These are phyloP conservation scores for Lepeophtheirus salmonis DNA, from an alignment of 1,140 invertebrate genomes.

Conservation along the genomic window DNA sequence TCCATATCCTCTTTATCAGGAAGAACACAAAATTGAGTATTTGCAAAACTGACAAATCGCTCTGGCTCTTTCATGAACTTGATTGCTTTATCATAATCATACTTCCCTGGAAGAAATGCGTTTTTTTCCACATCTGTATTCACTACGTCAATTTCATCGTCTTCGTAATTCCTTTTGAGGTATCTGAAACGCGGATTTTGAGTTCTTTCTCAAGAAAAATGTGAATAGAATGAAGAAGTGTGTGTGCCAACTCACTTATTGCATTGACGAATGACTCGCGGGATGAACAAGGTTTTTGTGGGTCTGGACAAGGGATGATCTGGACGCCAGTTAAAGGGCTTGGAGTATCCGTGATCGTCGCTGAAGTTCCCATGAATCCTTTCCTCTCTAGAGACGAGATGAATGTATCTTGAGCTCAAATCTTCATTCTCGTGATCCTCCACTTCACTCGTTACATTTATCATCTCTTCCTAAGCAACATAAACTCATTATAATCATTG, in stretches of 20 bases:
- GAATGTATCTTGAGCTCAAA: background rate
- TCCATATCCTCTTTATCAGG: slow-evolving; percentile 32
- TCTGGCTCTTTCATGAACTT: slow-evolving; percentile 52
- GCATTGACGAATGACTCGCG: background rate
- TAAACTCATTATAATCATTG: too few species aligned
- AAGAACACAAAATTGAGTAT: slow-evolving; percentile 31
- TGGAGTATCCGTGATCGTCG: background rate
- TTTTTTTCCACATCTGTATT: background rate
- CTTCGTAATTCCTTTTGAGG: background rate
- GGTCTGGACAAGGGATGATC: background rate
- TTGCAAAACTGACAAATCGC: slow-evolving; percentile 39
- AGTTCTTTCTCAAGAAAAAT: too few species aligned
- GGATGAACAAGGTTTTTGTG: slow-evolving; percentile 7
- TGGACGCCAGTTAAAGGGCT: slow-evolving; percentile 3
- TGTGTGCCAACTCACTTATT: background rate
- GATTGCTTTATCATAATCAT: slow-evolving; percentile 41
- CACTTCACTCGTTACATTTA: too few species aligned
- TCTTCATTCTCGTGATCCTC: background rate
- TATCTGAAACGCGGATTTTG: background rate
- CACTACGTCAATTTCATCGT: background rate
- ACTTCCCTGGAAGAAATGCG: slow-evolving; percentile 24
- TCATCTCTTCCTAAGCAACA: too few species aligned
- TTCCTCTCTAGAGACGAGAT: slow-evolving; percentile 13
- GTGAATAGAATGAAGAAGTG: background rate
- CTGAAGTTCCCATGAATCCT: background rate